These are phyloP conservation scores for Clarias pachynema DNA, from an alignment of 2,797 vertebrate genomes.

Conservation along the genomic window DNA sequence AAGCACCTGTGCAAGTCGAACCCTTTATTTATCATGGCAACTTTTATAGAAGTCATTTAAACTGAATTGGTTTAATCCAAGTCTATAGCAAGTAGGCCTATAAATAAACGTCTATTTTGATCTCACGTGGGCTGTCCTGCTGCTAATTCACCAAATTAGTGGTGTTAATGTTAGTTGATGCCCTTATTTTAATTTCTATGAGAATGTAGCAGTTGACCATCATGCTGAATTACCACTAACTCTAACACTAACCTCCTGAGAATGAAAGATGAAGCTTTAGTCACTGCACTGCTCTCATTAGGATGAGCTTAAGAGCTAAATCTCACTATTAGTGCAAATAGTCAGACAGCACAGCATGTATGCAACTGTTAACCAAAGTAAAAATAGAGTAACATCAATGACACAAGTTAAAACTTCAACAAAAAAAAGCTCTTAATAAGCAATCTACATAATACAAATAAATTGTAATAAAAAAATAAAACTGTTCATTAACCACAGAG, in stretches of 20 bases:
- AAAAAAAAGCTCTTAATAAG: background rate
- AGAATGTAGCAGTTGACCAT: background rate
- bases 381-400: background rate
- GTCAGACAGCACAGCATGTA: background rate
- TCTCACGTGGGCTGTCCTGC: background rate
- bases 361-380: background rate
- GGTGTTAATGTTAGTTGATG: background rate
- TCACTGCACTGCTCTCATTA: background rate
- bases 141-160: background rate
- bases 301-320: background rate
- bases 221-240: background rate
- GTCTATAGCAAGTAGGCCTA: background rate
- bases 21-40: too few species aligned
- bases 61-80: background rate
- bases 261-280: background rate
- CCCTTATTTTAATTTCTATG: background rate
- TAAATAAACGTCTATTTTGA: background rate
- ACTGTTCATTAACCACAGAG: background rate
- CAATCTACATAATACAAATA: background rate
- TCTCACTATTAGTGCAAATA: background rate
- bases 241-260: background rate
- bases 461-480: too few species aligned
- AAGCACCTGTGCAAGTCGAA: too few species aligned
- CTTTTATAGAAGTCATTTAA: too few species aligned
- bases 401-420: background rate